Evolutionary conservation across 1,140 invertebrate genomes (phyloP), one percentile per base, ranked within the genome.

Genomic region (Aradophagus sp.): DNA sequence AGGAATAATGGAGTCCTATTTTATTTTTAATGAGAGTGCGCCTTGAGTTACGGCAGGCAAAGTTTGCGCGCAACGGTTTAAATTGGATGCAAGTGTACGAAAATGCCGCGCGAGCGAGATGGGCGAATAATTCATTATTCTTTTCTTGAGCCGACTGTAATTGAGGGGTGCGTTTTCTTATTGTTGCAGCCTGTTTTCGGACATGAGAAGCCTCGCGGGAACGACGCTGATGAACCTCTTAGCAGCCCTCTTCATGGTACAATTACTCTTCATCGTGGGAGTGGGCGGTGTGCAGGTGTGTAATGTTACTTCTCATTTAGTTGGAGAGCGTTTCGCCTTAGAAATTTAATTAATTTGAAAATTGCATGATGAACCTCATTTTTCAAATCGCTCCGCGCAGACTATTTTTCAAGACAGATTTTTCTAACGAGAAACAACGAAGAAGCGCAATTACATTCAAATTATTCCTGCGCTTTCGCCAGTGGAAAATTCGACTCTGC

Each of bases 221-320:
- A 91, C 90, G 17, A 89, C 89, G 2, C 78, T 91, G 58, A 89
- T 91, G 89, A 91, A 91, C 81, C 84, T 91, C 39, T 78, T 91
- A 73, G 89, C 90, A 35, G 88, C 89, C 8, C 86, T 91, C 10
- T 91, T 91, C 78, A 89, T 91, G 86, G 87, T 88, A 11, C 90
- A 91, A 77, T 84, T 91, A 15, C 83, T 91, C n/a, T 91, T 90
- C 82, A 90, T 91, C 45, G 86, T 91, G 13, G 90, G 90, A 23
- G 89, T 90, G n/a, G 90, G 90, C 26, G 89, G 89, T 16, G 88
- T 91, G 67, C 87, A 89, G 83, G 89, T 90, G 82, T 84, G 63
- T 65, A 1, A 3, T 34, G 4, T 23, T 5, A 72, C 42, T 41
- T 42, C 15, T 42, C 23, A 31, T 11, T 36, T 35, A 12, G 1